These are phyloP conservation scores for Calephelis virginiensis DNA, from an alignment of 1,140 invertebrate species.

Conservation along the genomic window DNA sequence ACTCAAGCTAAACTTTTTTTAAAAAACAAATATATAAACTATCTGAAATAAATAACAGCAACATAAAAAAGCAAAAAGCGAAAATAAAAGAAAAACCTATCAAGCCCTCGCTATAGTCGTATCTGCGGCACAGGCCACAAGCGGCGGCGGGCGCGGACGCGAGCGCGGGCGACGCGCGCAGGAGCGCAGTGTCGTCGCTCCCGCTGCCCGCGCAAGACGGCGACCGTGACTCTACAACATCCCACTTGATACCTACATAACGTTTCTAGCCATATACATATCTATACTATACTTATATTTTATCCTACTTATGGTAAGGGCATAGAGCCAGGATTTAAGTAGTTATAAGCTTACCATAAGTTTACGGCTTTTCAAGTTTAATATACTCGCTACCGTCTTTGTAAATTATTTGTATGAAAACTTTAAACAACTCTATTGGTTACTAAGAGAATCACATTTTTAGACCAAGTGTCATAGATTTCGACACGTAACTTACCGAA, in stretches of 20 bases:
- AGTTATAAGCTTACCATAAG: too few relatives aligned
- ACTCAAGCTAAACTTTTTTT: not conserved
- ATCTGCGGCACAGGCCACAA: slow-evolving; percentile 16
- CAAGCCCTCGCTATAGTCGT: slow-evolving; percentile 33
- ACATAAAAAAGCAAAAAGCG: slow-evolving; percentile 13
- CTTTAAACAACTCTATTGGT: too few relatives aligned
- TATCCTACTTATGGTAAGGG: too few relatives aligned
- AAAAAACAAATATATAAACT: slow-evolving; percentile 19
- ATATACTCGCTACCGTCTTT: too few relatives aligned
- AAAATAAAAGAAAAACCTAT: slow-evolving; percentile 27
- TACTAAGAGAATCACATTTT: too few relatives aligned
- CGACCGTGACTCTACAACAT: slow-evolving; percentile 39
- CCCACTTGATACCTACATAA: not conserved
- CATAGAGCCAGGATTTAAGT: too few relatives aligned
- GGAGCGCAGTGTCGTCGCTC: slow-evolving; percentile 44
- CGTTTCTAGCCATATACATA: not conserved
- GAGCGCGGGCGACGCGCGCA: slow-evolving; percentile 39
- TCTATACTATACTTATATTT: too few relatives aligned
- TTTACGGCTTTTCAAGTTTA: too few relatives aligned
- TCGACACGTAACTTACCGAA: too few relatives aligned
- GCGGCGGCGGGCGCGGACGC: slow-evolving; percentile 28
- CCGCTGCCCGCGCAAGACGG: slow-evolving; percentile 43
- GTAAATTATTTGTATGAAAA: too few relatives aligned
- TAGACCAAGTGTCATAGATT: too few relatives aligned
- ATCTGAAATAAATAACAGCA: slow-evolving; percentile 5